Evolutionary conservation across 2,113 vertebrate species (phyloP).

Genomic region (Cacatua alba): DNA sequence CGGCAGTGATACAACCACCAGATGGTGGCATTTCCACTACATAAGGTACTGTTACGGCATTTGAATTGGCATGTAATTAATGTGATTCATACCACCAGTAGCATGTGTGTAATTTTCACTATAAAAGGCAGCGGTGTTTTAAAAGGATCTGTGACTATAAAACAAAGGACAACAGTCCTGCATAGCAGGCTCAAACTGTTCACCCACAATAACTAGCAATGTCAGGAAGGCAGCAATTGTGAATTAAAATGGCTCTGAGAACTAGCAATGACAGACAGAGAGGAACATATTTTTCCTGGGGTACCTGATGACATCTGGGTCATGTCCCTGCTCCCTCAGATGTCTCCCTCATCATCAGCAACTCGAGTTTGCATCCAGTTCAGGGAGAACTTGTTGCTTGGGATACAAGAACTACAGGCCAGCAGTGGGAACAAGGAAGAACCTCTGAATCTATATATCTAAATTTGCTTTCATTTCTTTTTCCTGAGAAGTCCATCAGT

Average conservation of each 20-base stretch:
- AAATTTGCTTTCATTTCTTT: neutral
- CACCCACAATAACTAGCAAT: neutral
- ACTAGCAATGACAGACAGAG: neutral
- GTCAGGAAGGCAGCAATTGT: neutral
- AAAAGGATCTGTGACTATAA: neutral
- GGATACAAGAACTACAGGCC: neutral
- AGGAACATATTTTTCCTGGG: neutral
- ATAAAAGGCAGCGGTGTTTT: neutral
- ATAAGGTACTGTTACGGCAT: neutral
- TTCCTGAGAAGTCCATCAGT: neutral
- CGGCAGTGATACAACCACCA: conserved; percentile 57
- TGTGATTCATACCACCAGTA: neutral
- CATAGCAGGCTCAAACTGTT: neutral
- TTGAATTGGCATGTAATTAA: conserved; percentile 11
- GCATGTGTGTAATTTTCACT: neutral
- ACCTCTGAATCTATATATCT: neutral
- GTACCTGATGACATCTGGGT: neutral
- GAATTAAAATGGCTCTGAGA: conserved; percentile 3
- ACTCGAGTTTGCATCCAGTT: neutral
- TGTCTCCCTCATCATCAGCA: neutral
- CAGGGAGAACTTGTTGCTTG: neutral
- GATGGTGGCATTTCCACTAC: conserved; percentile 73
- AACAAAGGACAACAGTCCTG: neutral
- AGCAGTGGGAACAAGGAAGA: neutral
- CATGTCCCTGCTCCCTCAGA: fast-evolving